Evolutionary conservation across 2,797 vertebrate species (phyloP), one percentile per base, ranked within the genome.

Genomic region (Chloroceryle amazona): DNA sequence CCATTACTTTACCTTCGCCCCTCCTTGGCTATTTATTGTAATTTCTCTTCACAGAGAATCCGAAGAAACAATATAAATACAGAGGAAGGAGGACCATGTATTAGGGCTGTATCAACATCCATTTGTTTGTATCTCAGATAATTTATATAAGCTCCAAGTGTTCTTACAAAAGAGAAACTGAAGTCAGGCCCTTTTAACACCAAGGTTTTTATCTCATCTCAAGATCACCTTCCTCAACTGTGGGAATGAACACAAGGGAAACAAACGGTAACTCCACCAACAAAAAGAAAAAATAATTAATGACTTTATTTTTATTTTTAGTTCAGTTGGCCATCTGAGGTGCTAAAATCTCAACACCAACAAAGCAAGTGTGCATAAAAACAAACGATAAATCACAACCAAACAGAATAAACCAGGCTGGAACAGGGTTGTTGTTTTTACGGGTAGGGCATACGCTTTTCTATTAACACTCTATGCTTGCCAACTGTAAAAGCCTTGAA

Each of bases 221-320:
- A 55, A 39, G 22, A 89, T 67, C 66, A 79, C 33, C 55, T 79
- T 87, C 70, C 39, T 83, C 81, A 61, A 6, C 47, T 6, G 2
- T 17, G 11, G 26, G 49, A 88, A 6, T 16, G 46, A 91, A 62
- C 3, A 2, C 25, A 39, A 81, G 47, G 51, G 26, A 85, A 96
- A 91, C 26, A 97, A 93, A 96, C 0, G 2, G 54, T 26, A 82
- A 90, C 29, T 60, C 70, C 95, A 93, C 54, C 71, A 94, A 91
- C 76, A 92, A 95, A 93, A 97, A 95, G 79, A 94, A 96, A 97
- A 97, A 97, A 96, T 91, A 97, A 94, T 71, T 75, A 91, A 95
- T 78, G 73, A 90, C 79, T 98, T 97, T 97, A 97, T 96, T 97
- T 91, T 97, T 87, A 84, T 91, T 94, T 91, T 97, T 93, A 96